These are phyloP conservation scores for Linnaemya tessellans DNA, from an alignment of 2,888 invertebrate species.

Conservation along the genomic window DNA sequence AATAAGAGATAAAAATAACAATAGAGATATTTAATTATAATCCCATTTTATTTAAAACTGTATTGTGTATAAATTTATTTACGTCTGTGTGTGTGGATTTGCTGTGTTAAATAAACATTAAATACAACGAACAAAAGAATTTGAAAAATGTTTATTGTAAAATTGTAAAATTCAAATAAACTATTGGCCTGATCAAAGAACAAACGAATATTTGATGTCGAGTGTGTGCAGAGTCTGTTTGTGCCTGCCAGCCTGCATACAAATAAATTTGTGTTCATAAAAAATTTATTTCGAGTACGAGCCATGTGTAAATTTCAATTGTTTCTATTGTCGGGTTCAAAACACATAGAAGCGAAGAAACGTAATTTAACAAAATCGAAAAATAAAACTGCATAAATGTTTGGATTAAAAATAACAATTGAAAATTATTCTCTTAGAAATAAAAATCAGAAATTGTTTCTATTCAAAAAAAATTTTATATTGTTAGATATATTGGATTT, in stretches of 20 bases:
- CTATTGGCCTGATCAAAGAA: slow-evolving; percentile 63
- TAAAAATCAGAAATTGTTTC: not conserved
- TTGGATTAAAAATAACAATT: slow-evolving; percentile 39
- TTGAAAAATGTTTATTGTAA: slow-evolving; percentile 59
- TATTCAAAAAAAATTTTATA: not conserved
- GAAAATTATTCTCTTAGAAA: slow-evolving; percentile 15
- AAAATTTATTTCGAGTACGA: slow-evolving; percentile 38
- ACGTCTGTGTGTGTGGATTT: slow-evolving; percentile 10
- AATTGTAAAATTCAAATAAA: slow-evolving; percentile 64
- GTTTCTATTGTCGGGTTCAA: slow-evolving; percentile 33
- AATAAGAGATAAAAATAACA: slow-evolving; percentile 49
- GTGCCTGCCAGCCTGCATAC: not conserved
- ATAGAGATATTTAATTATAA: slow-evolving; percentile 66
- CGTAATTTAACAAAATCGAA: not conserved
- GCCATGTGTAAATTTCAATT: slow-evolving; percentile 57
- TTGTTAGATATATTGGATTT: not conserved
- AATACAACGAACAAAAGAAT: slow-evolving; percentile 45
- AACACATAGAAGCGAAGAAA: slow-evolving; percentile 11
- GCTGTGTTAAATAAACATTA: slow-evolving; percentile 44
- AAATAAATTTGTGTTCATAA: not conserved
- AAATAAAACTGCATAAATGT: slow-evolving; percentile 36
- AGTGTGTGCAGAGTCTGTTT: slow-evolving; percentile 17
- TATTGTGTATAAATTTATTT: slow-evolving; percentile 19
- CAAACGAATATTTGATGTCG: slow-evolving; percentile 28
- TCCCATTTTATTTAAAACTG: slow-evolving; percentile 50